phyloP scores from a whole-genome alignment of 2,797 vertebrate genomes.

The Pseudopleuronectes americanus region DNA sequence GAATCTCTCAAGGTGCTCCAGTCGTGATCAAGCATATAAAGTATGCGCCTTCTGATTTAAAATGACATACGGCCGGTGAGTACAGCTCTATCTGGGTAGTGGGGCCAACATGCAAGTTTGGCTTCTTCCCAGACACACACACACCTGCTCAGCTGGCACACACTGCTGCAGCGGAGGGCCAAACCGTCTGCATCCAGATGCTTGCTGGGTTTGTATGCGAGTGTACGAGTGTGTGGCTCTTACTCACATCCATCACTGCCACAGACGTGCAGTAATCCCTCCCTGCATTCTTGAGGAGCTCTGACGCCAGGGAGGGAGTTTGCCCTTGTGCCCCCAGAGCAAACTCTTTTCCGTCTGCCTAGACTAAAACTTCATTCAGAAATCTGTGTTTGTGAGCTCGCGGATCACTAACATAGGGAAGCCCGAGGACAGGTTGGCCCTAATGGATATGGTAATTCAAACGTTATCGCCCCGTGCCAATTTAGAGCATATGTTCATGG shows the following conservation, averaged over 20 bases:
- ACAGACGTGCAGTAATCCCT: constrained; percentile 75
- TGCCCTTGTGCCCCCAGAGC: constrained; percentile 53
- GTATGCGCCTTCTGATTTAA: constrained; percentile 29
- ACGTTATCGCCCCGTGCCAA: constrained; percentile 46
- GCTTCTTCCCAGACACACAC: constrained; percentile 62
- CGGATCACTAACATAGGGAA: constrained; percentile 3
- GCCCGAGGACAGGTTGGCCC: constrained; percentile 38
- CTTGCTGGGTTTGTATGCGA: constrained; percentile 27
- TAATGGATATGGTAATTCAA: constrained; percentile 56
- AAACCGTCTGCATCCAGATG: constrained; percentile 61
- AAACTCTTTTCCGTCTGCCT: neutral
- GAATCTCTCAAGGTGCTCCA: constrained; percentile 32
- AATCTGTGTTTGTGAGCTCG: constrained; percentile 11
- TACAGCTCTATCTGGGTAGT: constrained; percentile 66
- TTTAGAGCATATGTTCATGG: constrained; percentile 56
- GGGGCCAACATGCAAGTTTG: constrained; percentile 58
- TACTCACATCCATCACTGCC: constrained; percentile 79
- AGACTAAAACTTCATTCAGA: constrained; percentile 33
- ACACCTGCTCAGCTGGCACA: constrained; percentile 65
- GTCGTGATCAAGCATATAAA: constrained; percentile 41
- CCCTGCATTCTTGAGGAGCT: constrained; percentile 81
- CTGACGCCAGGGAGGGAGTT: constrained; percentile 63
- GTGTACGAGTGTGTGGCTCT: constrained; percentile 17
- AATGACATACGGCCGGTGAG: constrained; percentile 43
- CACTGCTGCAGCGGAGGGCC: constrained; percentile 47